Conservation (phyloP, 2,113 vertebrate genomes). For the Craseonycteris thonglongyai region DNA sequence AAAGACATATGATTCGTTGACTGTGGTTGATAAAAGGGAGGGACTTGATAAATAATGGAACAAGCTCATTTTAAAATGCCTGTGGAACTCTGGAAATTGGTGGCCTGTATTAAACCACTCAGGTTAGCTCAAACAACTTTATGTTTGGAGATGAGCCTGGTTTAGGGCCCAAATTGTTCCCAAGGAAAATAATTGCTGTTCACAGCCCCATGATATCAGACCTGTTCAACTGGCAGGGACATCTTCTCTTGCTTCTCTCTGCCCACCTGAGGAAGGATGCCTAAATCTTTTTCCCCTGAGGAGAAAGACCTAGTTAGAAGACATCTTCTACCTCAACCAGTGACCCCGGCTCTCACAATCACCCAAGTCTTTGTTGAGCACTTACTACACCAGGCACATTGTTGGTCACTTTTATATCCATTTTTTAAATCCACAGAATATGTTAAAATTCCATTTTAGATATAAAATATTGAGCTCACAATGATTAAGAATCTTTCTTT, state of each 20-base stretch:
- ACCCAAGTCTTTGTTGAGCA: not conserved
- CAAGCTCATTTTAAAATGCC: not conserved
- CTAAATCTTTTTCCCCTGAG: not conserved
- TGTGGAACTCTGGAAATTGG: not conserved
- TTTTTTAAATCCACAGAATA: not conserved
- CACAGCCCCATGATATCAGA: not conserved
- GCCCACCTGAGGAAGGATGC: not conserved
- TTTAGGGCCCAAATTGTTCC: not conserved
- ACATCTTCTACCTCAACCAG: not conserved
- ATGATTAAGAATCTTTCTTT: not conserved
- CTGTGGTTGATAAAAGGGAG: not conserved
- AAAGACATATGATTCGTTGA: not conserved
- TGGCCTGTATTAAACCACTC: not conserved
- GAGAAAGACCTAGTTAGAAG: not conserved
- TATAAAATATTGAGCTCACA: not conserved
- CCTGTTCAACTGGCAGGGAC: not conserved
- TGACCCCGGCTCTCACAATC: not conserved
- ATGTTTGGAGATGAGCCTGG: not conserved
- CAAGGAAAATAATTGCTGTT: not conserved
- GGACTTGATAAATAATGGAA: not conserved
- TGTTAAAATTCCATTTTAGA: not conserved
- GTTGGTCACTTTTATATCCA: not conserved
- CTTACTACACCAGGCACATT: not conserved
- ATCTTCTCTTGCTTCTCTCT: not conserved
- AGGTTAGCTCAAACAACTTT: not conserved